Evolutionary conservation across 2,113 vertebrate genomes (phyloP), one percentile per base, ranked within the genome.

Genomic region (Melospiza melodia): DNA sequence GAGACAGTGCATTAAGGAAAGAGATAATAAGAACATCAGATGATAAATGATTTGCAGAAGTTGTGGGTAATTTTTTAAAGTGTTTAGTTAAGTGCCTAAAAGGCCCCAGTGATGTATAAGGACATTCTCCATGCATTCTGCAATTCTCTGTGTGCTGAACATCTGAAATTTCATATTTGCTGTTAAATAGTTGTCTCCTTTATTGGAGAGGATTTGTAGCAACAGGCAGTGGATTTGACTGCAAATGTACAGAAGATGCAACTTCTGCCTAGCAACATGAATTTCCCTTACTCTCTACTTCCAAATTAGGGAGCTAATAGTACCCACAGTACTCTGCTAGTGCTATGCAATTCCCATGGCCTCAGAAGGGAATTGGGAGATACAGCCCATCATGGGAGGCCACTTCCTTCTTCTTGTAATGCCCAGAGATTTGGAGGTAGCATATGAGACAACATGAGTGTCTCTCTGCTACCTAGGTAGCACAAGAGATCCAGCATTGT

Each of bases 381-480:
- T 31, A 14, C 74, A 80, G 33, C 63, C 43, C 28, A 67, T 30
- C 43, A 67, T 10, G 12, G 12, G 24, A 82, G 6, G 52, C 59
- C 55, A 4, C 5, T 39, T 66, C 44, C 9, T 66, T 74, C 59
- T 57, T 75, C 35, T 5, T 22, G 17, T 54, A 61, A 41, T 12
- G 6, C 27, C 4, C 31, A 23, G 19, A 74, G 20, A 43, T 39
- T 12, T 21, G 33, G 39, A 91, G 49, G 15, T 73, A 27, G 48
- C 24, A 39, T 49, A 76, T 51, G 30, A 46, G 15, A 37, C 33
- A 82, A 22, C 1, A 0, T 0, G 1, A 13, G 5, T 18, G 8
- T 55, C 18, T 65, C 58, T 88, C 21, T 46, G 35, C 41, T n/a
- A 84, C 22, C 25, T 41, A 68, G 19, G 19, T 12, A 88, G 59